Conservation (phyloP, 2,113 vertebrate genomes). For the Verasper variegatus region DNA sequence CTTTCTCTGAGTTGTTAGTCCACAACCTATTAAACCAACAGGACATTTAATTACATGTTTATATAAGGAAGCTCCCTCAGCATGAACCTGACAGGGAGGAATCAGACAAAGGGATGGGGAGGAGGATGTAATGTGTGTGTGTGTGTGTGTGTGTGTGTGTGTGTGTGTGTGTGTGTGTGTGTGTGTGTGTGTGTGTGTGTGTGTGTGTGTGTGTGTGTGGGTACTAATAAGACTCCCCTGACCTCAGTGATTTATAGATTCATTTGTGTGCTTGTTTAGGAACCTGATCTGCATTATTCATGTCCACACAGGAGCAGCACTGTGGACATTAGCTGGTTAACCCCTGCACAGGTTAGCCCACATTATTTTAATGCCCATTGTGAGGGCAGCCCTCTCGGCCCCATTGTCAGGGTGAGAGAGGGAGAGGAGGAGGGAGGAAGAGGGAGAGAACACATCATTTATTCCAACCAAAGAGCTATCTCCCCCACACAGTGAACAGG, state of each 20-base stretch:
- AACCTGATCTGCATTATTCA: conserved; percentile 83
- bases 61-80: conserved; percentile 63
- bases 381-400: conserved; percentile 57
- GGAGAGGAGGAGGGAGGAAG: conserved; percentile 26
- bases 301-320: conserved; percentile 67
- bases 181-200: not conserved
- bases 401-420: conserved; percentile 31
- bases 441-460: conserved; percentile 62
- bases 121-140: not conserved
- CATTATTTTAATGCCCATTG: conserved; percentile 80
- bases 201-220: not conserved
- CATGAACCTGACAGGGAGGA: conserved; percentile 62
- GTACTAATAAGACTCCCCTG: conserved; percentile 76
- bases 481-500: conserved; percentile 63
- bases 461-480: conserved; percentile 57
- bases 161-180: not conserved
- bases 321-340: conserved; percentile 81
- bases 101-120: conserved; percentile 44
- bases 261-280: conserved; percentile 82
- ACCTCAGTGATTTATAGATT: conserved; percentile 81
- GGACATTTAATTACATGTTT: conserved; percentile 71
- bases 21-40: conserved; percentile 59
- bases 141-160: not conserved
- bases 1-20: conserved; percentile 24
- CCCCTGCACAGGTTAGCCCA: conserved; percentile 78